Conservation (phyloP, 2,113 vertebrate genomes). For the Myotis davidii region DNA sequence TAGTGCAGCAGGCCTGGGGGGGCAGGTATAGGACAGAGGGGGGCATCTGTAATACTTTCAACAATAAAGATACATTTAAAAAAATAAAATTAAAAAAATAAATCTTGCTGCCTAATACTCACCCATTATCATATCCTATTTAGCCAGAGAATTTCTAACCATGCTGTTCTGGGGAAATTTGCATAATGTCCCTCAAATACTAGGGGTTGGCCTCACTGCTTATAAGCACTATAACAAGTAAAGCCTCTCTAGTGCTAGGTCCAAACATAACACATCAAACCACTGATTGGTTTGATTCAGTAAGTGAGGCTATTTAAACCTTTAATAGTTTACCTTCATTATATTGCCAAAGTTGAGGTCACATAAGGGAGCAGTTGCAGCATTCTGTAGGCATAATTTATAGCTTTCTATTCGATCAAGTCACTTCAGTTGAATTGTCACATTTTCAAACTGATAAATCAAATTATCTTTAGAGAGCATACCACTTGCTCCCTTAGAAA, state of each 20-base stretch:
- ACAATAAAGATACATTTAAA: too few species aligned
- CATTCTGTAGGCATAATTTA: conserved; percentile 42
- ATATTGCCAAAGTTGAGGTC: conserved; percentile 40
- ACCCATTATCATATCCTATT: background rate
- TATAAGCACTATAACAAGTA: background rate
- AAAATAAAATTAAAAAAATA: background rate
- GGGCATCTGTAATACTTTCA: too few species aligned
- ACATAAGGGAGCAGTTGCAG: conserved; percentile 29
- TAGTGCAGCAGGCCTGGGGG: too few species aligned
- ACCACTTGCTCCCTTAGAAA: conserved; percentile 43
- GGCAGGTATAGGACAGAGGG: too few species aligned
- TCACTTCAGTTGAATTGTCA: conserved; percentile 41
- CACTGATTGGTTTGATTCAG: conserved; percentile 22
- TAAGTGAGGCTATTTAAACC: conserved; percentile 26
- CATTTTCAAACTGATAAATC: conserved; percentile 61
- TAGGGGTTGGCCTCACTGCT: background rate
- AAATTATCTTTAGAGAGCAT: conserved; percentile 51
- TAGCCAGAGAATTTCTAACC: background rate
- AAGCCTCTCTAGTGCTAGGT: background rate
- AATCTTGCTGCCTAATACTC: background rate
- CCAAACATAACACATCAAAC: conserved; percentile 33
- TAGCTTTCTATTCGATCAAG: conserved; percentile 23
- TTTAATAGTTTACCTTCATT: conserved; percentile 62
- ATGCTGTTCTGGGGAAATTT: background rate
- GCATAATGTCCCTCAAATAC: background rate